A percentile compares a stretch with the other conserved stretches of the same genome.
Evolutionary conservation across 1,140 invertebrate genomes (phyloP).

Genomic region (Tachypleus tridentatus): DNA sequence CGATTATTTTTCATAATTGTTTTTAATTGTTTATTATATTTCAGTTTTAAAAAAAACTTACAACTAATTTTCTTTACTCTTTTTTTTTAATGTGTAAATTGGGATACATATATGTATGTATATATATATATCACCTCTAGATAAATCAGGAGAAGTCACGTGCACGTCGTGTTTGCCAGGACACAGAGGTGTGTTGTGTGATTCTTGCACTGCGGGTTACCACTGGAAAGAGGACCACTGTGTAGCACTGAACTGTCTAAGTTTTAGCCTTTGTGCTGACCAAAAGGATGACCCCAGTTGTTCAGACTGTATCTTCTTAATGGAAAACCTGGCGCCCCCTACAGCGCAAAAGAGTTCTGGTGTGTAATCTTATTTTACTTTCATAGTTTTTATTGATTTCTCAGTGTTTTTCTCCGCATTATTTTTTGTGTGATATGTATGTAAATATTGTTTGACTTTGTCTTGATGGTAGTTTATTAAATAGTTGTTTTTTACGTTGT

Average conservation of each 20-base stretch:
- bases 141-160: constrained; percentile 10
- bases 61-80: not conserved
- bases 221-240: constrained; percentile 20
- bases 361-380: not conserved
- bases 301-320: constrained; percentile 15
- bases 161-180: constrained; percentile 21
- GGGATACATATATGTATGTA: not conserved
- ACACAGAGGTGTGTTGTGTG: constrained; percentile 18
- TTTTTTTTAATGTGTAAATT: not conserved
- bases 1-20: not conserved
- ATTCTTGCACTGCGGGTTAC: constrained; percentile 19
- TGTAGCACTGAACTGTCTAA: constrained; percentile 17
- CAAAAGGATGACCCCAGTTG: constrained; percentile 17
- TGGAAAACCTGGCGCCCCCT: constrained; percentile 11
- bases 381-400: too few species aligned
- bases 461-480: too few species aligned
- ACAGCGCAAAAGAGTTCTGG: constrained; percentile 13
- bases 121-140: not conserved
- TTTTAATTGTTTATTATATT: not conserved
- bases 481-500: too few species aligned
- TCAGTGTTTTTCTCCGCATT: too few species aligned
- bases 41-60: not conserved
- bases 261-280: constrained; percentile 14
- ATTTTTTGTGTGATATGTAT: too few species aligned
- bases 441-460: too few species aligned